Base-by-base conservation (phyloP, 2,113 vertebrate genomes). In the Excalfactoria chinensis region DNA sequence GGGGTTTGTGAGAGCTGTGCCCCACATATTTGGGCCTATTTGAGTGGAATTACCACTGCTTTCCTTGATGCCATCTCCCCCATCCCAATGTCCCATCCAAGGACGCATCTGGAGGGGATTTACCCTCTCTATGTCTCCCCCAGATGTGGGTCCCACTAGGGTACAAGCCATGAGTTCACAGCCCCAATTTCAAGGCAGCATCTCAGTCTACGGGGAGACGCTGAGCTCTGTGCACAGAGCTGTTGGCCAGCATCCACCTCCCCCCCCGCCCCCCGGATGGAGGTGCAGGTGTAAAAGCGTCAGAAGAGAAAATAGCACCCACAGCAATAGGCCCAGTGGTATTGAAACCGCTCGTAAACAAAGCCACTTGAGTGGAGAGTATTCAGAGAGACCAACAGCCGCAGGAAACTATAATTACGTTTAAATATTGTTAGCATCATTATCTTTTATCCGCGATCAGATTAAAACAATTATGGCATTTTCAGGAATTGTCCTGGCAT, bases 381-480 rank as follows among this genome's bases (percentile, higher is more conserved):
- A 95, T 96, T 95, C 93, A 82, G 93, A 92, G 93, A 92, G 94
- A 80, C 93, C 88, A 88, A 94, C 95, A 96, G 91, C 91, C 95
- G 95, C 96, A 96, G 96, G 95, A 97, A 95, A 95, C 95, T 95
- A 88, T 96, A 95, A 96, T 96, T 95, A 96, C 72, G 77, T 95
- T 96, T 95, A 95, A 96, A 97, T 96, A 96, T 96, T 96, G 96
- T 96, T 95, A 96, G 95, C 96, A 93, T 93, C 94, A 94, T 96
- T 96, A 96, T 95, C 84, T 96, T 96, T 96, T 95, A 96, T 97
- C 95, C 55, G 17, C 92, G 88, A 96, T 96, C 95, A 96, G 96
- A 97, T 96, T 96, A 97, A 96, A 96, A 96, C 96, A 96, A 96
- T 95, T 97, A 96, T 91, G 92, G 95, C 93, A 95, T 96, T 96